Evolutionary conservation across 2,113 vertebrate species (phyloP).

Genomic region (Pao palembangensis): DNA sequence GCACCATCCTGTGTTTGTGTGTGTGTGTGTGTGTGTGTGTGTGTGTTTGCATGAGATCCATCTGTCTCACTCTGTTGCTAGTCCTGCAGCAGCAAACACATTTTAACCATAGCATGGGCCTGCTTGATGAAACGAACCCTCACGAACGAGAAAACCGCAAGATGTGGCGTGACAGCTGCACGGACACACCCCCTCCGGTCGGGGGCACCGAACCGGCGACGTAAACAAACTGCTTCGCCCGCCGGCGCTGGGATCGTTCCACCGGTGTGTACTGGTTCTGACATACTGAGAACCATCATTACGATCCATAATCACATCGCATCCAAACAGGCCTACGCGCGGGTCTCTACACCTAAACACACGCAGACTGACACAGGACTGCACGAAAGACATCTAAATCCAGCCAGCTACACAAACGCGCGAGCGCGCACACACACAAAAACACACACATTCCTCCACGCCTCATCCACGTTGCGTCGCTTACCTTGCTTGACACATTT

Average conservation of each 20-base stretch:
- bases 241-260: constrained; percentile 6
- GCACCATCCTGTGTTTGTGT: not conserved
- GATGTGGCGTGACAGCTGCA: constrained; percentile 42
- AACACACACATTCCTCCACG: constrained; percentile 8
- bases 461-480: constrained; percentile 10
- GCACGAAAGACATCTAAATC: constrained; percentile 45
- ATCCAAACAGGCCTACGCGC: constrained; percentile 21
- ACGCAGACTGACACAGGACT: constrained; percentile 40
- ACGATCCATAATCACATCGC: constrained; percentile 11
- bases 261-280: constrained; percentile 3
- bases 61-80: constrained; percentile 16
- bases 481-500: constrained; percentile 99
- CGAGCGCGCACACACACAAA: not conserved
- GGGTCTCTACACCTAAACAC: not conserved
- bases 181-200: constrained; percentile 67
- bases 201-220: constrained; percentile 48
- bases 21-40: not conserved
- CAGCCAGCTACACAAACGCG: constrained; percentile 18
- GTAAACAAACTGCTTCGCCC: constrained; percentile 42
- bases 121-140: constrained; percentile 11
- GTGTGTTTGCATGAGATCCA: constrained; percentile 10
- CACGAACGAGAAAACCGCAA: constrained; percentile 34
- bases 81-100: constrained; percentile 25
- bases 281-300: constrained; percentile 9
- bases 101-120: constrained; percentile 26